Evolutionary conservation across 2,888 invertebrate genomes (phyloP).

Genomic region (Tinea trinotella): DNA sequence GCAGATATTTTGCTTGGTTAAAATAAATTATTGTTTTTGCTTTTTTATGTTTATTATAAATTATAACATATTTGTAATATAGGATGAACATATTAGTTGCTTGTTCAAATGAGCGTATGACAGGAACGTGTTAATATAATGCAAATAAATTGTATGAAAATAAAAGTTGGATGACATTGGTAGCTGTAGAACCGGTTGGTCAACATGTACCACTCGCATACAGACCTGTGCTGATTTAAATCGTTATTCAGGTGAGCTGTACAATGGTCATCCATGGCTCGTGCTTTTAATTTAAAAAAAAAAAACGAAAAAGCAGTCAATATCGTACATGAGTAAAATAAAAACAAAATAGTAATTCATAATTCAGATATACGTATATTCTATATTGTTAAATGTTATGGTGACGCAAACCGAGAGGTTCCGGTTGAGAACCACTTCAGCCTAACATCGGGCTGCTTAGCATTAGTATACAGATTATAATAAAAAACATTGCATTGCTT

Average conservation of each 20-base stretch:
- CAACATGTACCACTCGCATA: slow-evolving; percentile 21
- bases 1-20: too few species aligned
- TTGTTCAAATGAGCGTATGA: slow-evolving; percentile 19
- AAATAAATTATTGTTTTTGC: too few species aligned
- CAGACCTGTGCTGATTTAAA: slow-evolving; percentile 44
- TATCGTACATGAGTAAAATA: too few species aligned
- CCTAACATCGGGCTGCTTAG: too few species aligned
- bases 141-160: slow-evolving; percentile 48
- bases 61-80: background rate
- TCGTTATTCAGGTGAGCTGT: slow-evolving; percentile 57
- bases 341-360: too few species aligned
- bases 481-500: too few species aligned
- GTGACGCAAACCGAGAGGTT: too few species aligned
- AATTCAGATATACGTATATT: too few species aligned
- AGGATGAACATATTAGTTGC: background rate
- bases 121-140: slow-evolving; percentile 44
- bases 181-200: slow-evolving; percentile 42
- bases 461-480: too few species aligned
- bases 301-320: slow-evolving; percentile 35
- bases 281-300: slow-evolving; percentile 59
- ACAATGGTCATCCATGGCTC: slow-evolving; percentile 48
- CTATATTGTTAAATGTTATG: too few species aligned
- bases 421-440: too few species aligned
- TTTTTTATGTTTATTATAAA: background rate
- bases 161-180: slow-evolving; percentile 48